These are phyloP conservation scores for Athetis lepigone DNA, from an alignment of 2,888 invertebrate genomes.

Conservation along the genomic window DNA sequence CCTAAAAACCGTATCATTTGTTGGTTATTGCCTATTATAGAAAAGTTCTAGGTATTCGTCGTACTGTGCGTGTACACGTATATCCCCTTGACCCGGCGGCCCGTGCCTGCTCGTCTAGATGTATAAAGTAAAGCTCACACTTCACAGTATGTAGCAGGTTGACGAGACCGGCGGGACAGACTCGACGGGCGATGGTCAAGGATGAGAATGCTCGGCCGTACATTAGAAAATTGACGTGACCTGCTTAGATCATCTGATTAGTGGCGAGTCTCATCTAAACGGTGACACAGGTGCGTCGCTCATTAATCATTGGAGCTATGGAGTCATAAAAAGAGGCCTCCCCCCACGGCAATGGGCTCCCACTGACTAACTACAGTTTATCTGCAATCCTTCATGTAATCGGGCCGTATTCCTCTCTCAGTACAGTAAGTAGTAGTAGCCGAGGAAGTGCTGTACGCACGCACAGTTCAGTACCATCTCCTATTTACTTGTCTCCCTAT, in stretches of 20 bases:
- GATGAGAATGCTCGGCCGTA: conserved; percentile 26
- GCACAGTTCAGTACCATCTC: too few relatives aligned
- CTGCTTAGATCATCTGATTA: conserved; percentile 52
- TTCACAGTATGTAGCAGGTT: not conserved
- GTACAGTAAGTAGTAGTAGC: too few relatives aligned
- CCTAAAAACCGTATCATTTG: conserved; percentile 7
- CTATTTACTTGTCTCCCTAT: too few relatives aligned
- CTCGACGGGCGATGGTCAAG: conserved; percentile 52
- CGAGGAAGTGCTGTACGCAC: too few relatives aligned
- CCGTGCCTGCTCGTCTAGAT: conserved; percentile 2
- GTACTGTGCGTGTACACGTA: conserved; percentile 2
- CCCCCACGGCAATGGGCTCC: too few relatives aligned
- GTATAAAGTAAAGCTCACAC: conserved; percentile 1
- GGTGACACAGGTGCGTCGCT: conserved; percentile 16
- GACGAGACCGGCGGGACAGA: not conserved
- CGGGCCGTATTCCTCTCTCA: too few relatives aligned
- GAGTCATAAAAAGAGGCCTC: not conserved
- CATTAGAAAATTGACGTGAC: conserved; percentile 44
- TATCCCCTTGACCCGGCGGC: conserved; percentile 52
- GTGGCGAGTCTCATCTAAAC: conserved; percentile 17
- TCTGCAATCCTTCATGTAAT: too few relatives aligned
- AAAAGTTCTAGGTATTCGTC: conserved; percentile 4
- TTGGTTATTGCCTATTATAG: not conserved
- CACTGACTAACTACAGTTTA: too few relatives aligned
- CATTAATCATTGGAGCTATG: not conserved